A percentile compares a stretch with the other conserved stretches of the same genome.
Evolutionary conservation across 2,113 vertebrate species (phyloP).

Genomic region (Tonatia bakeri): DNA sequence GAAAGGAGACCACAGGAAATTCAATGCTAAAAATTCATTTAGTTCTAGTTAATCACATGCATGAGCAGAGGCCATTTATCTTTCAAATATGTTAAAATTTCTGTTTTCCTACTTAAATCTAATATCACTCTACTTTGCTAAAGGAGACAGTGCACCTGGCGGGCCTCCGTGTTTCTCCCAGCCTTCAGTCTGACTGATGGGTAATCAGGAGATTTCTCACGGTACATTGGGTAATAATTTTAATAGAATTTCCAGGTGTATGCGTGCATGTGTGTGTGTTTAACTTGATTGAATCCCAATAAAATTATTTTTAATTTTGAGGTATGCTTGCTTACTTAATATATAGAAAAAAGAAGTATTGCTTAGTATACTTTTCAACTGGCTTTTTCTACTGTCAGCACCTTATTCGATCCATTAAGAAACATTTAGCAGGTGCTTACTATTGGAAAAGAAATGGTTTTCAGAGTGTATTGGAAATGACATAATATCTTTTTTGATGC

Average conservation of each 20-base stretch:
- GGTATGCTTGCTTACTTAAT: neutral
- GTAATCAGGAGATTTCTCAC: neutral
- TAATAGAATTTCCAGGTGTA: neutral
- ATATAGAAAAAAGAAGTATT: neutral
- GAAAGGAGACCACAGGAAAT: constrained; percentile 13
- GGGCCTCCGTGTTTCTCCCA: neutral
- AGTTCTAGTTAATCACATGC: neutral
- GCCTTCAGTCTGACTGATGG: neutral
- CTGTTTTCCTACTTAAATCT: neutral
- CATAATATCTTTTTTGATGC: neutral
- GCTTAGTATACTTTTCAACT: neutral
- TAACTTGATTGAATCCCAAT: neutral
- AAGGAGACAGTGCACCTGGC: neutral
- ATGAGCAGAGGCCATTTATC: neutral
- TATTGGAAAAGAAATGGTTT: constrained; percentile 15
- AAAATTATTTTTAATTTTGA: neutral
- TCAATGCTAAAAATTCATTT: constrained; percentile 32
- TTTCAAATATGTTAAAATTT: neutral
- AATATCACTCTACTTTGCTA: neutral
- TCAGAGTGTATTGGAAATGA: neutral
- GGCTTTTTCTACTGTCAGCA: neutral
- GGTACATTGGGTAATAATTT: neutral
- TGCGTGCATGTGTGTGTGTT: neutral
- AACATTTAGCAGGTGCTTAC: neutral
- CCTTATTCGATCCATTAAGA: neutral